Evolutionary conservation across 2,888 invertebrate species (phyloP).

Genomic region (Polietes domitor): DNA sequence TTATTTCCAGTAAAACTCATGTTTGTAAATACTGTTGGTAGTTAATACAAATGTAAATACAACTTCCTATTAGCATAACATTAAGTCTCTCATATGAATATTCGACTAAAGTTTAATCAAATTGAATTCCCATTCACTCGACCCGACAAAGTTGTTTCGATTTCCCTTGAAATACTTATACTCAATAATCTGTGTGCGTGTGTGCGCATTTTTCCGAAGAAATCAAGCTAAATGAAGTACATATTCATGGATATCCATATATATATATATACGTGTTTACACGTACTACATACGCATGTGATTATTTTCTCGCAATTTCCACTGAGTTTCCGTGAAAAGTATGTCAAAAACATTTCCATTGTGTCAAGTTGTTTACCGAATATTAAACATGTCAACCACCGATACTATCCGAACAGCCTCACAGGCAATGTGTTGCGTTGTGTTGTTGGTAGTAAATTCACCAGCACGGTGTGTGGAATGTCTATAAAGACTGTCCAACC

Average conservation of each 20-base stretch:
- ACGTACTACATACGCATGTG: not conserved
- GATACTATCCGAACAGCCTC: too few species aligned
- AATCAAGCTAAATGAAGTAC: not conserved
- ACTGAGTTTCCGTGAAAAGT: constrained; percentile 15
- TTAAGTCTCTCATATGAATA: too few species aligned
- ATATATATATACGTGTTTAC: not conserved
- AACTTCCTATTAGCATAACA: too few species aligned
- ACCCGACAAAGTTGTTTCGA: not conserved
- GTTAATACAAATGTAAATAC: too few species aligned
- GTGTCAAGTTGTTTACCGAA: constrained; percentile 17
- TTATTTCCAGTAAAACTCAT: too few species aligned
- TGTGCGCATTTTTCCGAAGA: not conserved
- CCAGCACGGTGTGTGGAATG: too few species aligned
- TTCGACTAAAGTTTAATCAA: constrained; percentile 14
- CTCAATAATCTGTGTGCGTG: not conserved
- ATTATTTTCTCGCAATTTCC: not conserved
- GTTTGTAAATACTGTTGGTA: too few species aligned
- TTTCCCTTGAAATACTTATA: not conserved
- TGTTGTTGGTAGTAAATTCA: too few species aligned
- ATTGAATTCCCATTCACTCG: not conserved
- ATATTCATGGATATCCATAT: not conserved
- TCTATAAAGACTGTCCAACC: too few species aligned
- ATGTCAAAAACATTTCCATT: constrained; percentile 24
- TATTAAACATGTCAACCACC: constrained; percentile 11
- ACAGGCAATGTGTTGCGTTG: too few species aligned